A percentile compares a stretch with the other conserved stretches of the same genome.
phyloP scores from a whole-genome alignment of 1,140 invertebrate species.

The Thrips palmi region DNA sequence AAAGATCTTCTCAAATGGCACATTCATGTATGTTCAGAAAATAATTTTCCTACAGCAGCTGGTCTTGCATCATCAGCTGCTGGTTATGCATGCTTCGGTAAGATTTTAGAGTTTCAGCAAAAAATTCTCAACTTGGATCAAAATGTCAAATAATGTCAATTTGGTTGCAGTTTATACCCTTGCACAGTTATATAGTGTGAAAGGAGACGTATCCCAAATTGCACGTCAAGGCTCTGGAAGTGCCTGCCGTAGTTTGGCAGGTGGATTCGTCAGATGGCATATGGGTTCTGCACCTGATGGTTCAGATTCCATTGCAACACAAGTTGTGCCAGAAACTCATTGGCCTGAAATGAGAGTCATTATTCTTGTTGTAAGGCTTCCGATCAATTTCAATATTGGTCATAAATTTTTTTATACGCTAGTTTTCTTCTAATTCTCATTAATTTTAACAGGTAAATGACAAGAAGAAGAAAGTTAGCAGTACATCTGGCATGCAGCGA shows the following conservation, averaged over 20 bases:
- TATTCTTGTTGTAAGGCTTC: constrained; percentile 58
- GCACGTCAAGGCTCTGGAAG: constrained; percentile 85
- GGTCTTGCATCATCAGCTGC: constrained; percentile 95
- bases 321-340: constrained; percentile 50
- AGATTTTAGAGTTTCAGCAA: constrained; percentile 11
- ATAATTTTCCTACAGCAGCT: constrained; percentile 98
- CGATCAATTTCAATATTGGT: constrained; percentile 3
- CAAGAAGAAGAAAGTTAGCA: constrained; percentile 66
- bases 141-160: constrained; percentile 9
- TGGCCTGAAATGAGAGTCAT: constrained; percentile 86
- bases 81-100: constrained; percentile 80
- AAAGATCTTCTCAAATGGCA: constrained; percentile 40
- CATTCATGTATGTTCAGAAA: constrained; percentile 77
- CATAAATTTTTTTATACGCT: constrained; percentile 1
- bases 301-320: constrained; percentile 63
- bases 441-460: constrained; percentile 46
- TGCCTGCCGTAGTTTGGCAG: constrained; percentile 85
- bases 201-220: constrained; percentile 64
- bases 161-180: constrained; percentile 42
- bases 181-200: constrained; percentile 53
- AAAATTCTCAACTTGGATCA: constrained; percentile 1
- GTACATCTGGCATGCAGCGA: constrained; percentile 80
- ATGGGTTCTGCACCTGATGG: constrained; percentile 49
- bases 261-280: constrained; percentile 84
- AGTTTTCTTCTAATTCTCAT: constrained; percentile 4